phyloP scores from a whole-genome alignment of 2,888 invertebrate species.

The Yponomeuta plumbellus region DNA sequence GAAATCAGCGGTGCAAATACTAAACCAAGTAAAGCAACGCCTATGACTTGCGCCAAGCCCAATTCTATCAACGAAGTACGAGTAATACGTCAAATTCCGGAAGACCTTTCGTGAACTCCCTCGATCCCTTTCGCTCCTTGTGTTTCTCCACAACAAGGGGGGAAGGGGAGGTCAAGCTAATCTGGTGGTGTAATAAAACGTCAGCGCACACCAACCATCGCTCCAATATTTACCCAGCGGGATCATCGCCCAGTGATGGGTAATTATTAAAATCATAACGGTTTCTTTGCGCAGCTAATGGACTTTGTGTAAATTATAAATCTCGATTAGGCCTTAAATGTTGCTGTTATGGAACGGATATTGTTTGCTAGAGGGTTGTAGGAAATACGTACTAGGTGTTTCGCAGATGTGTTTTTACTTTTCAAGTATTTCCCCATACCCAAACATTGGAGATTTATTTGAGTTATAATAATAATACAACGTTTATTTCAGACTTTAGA shows the following conservation, averaged over 20 bases:
- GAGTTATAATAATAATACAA: no score
- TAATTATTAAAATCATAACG: conserved; percentile 29
- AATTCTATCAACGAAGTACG: conserved; percentile 5
- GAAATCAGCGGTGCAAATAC: no score
- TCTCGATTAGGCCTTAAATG: conserved; percentile 7
- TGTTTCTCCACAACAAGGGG: not conserved
- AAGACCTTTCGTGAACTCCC: conserved; percentile 6
- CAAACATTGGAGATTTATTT: no score
- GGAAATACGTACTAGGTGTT: not conserved
- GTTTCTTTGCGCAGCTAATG: conserved; percentile 24
- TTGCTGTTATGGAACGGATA: not conserved
- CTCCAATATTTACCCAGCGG: conserved; percentile 26
- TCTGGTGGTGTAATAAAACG: conserved; percentile 17
- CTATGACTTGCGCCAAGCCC: not conserved
- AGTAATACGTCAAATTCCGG: conserved; percentile 4
- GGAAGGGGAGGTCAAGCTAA: not conserved
- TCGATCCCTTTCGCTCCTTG: not conserved
- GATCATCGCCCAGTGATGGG: conserved; percentile 22
- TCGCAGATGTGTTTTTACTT: no score
- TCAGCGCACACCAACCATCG: conserved; percentile 19
- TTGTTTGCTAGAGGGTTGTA: not conserved
- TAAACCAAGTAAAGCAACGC: not conserved
- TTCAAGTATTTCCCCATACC: no score
- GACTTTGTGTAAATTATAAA: conserved; percentile 25
- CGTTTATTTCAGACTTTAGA: no score